Base-by-base conservation (phyloP, 92 coral and sea anemone species). In the Ricordea florida region DNA sequence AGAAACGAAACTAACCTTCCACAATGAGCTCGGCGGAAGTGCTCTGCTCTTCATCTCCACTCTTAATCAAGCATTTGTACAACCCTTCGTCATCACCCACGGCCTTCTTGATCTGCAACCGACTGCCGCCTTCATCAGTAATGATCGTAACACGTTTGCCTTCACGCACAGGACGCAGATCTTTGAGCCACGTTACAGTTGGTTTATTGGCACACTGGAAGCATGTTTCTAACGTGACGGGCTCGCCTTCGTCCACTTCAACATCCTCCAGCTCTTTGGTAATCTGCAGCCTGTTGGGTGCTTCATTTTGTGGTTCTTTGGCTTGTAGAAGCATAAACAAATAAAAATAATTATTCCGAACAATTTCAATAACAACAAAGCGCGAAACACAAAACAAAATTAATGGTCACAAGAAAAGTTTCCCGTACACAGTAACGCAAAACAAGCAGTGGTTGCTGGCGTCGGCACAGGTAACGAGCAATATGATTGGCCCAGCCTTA, bases 221-320 rank as follows among this genome's bases (percentile, higher is more conserved):
- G 28, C 89, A 84, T 9, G 89, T 76, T 44, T 94, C 92, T 59
- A 94, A 76, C 17, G 81, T 80, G 17, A 91, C 97, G 57, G 85
- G 75, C 47, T 80, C 94, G 0, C 92, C 94, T 75, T 87, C 98
- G 50, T 77, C 67, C 10, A 82, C 89, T 21, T 81, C 87, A 17
- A 86, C 66, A 33, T 92, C 92, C 72, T 89, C 89, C 16, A 96
- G 72, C 36, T 93, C 97, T 74, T 82, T 90, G 34, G 89, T 96
- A 44, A 89, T 92, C 64, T 57, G 84, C 21, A 88, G 77, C 49
- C 83, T 76, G n/a, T 50, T 63, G 17, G 84, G 71, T 65, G 81
- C 79, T 67, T 66, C 81, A 42, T 49, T 57, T 38, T 47, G n/a
- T 44, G 59, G 29, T 24, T 33, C 16, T 41, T 56, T 40, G 15